phyloP scores from a whole-genome alignment of 2,797 vertebrate genomes.

The Halcyon smyrnensis region DNA sequence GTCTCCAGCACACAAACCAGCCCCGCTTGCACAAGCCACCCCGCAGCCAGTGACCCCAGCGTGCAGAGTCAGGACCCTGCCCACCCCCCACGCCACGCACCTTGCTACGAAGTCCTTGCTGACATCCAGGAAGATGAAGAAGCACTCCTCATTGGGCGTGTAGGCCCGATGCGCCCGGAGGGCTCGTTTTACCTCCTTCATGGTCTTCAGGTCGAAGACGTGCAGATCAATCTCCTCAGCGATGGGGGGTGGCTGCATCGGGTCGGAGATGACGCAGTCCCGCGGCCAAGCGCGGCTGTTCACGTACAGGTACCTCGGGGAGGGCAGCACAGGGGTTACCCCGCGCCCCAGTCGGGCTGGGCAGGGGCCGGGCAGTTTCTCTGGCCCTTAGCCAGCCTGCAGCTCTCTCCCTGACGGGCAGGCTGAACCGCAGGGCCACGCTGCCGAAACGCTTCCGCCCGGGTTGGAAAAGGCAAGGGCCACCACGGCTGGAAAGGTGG shows the following conservation, averaged over 20 bases:
- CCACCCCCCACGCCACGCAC: slow-evolving; percentile 58
- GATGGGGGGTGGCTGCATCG: slow-evolving; percentile 94
- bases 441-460: background rate
- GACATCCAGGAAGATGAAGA: slow-evolving; percentile 98
- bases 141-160: slow-evolving; percentile 95
- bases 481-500: no score
- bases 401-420: background rate
- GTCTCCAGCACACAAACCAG: background rate
- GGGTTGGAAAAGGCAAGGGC: background rate
- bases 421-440: background rate
- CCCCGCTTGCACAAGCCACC: background rate
- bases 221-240: slow-evolving; percentile 96
- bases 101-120: slow-evolving; percentile 97
- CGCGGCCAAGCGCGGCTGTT: slow-evolving; percentile 96
- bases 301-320: slow-evolving; percentile 91
- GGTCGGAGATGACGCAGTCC: slow-evolving; percentile 91
- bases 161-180: slow-evolving; percentile 93
- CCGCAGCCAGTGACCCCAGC: accelerated
- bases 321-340: background rate
- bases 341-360: background rate
- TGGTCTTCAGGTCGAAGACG: slow-evolving; percentile 93
- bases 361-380: background rate
- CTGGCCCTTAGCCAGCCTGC: background rate
- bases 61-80: background rate
- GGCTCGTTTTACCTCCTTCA: slow-evolving; percentile 91